These are phyloP conservation scores for Archivesica marissinica DNA, from an alignment of 1,140 invertebrate genomes.

Conservation along the genomic window DNA sequence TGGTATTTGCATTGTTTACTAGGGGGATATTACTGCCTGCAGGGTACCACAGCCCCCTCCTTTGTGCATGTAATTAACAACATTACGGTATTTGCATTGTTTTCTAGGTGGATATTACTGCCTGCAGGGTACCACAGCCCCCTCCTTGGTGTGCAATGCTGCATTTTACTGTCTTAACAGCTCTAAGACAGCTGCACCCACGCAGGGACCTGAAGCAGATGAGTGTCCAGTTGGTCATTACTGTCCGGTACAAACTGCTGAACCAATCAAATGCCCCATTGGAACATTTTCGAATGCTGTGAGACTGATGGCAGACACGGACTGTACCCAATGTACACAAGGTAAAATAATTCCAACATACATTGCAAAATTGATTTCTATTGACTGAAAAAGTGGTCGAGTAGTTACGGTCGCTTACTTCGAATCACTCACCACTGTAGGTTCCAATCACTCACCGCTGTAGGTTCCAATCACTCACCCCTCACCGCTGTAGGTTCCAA, in stretches of 20 bases:
- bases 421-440: too few species aligned
- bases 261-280: conserved; percentile 77
- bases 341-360: conserved; percentile 68
- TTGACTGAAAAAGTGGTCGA: too few species aligned
- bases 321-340: conserved; percentile 78
- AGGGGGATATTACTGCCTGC: too few species aligned
- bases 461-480: too few species aligned
- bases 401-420: too few species aligned
- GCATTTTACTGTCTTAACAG: conserved; percentile 79
- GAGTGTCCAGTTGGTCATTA: conserved; percentile 80
- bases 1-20: too few species aligned
- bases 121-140: conserved; percentile 73
- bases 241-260: conserved; percentile 79
- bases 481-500: too few species aligned
- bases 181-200: conserved; percentile 76
- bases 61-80: too few species aligned
- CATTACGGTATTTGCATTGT: too few species aligned
- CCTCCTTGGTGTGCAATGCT: conserved; percentile 73
- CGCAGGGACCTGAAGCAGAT: conserved; percentile 72
- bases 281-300: conserved; percentile 80
- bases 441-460: too few species aligned
- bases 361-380: too few species aligned
- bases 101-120: conserved; percentile 80
- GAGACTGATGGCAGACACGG: conserved; percentile 74
- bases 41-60: too few species aligned